Base-by-base conservation (phyloP, 2,888 invertebrate species). In the Druceiella hillmani region DNA sequence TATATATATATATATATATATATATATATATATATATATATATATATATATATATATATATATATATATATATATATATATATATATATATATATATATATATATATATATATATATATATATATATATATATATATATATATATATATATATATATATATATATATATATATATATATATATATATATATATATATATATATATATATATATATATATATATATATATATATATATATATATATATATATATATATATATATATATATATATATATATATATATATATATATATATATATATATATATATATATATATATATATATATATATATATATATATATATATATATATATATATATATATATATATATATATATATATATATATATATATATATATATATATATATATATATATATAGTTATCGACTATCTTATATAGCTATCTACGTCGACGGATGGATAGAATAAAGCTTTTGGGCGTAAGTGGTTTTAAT, bases 311-410 rank as follows among this genome's bases (percentile, higher is more conserved):
- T 20, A 20, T 20, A 20, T 20, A 20, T 20, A 20, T 20, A 20
- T 20, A 7, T 25, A 5, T 1, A 7, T 35, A 35, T 3, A 33
- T 25, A 1, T 10, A 33, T 11, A 3, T 38, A 13, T 38, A 38
- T 22, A 11, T 10, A 38, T 11, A 38, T n/a, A 22, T 9, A 33
- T 17, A 31, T 6, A 3, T 14, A 10, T 36, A 4, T 20, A 20
- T 38, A 17, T n/a, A 7, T 22, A 22, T 9, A 12, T 15, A 20
- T 7, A 20, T 38, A 11, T 33, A 33, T 17, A 30, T n/a, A 30
- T 28, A 10, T 33, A 33, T 9, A 33, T 34, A 32, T 35, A 33
- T n/a, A 13, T 15, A 31, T 26, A 26, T 22, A 17, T 14, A 36
- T 22, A 36, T 28, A 26, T 29, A 35, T 15, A 26, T 35, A 29